phyloP scores from a whole-genome alignment of 2,888 invertebrate species.

The Drosophila picticornis region DNA sequence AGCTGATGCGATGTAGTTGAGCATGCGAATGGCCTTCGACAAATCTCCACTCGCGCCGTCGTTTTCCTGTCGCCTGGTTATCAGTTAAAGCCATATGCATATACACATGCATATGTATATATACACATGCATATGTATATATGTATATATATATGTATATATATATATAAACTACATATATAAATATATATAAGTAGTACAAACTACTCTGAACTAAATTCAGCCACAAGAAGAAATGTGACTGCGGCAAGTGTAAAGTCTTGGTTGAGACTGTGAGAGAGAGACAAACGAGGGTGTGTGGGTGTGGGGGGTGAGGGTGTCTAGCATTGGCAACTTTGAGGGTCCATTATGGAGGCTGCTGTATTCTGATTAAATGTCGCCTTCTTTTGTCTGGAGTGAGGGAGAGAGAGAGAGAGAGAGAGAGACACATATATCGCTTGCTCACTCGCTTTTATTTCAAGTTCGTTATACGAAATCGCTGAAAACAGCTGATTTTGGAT shows the following conservation, averaged over 20 bases:
- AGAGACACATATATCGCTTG: not conserved
- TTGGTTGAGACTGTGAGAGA: not conserved
- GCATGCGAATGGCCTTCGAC: constrained; percentile 49
- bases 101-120: constrained; percentile 3
- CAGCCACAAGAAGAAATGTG: constrained; percentile 29
- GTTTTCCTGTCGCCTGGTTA: constrained; percentile 52
- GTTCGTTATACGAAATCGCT: constrained; percentile 60
- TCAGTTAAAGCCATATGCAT: constrained; percentile 33
- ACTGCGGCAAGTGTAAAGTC: constrained; percentile 3
- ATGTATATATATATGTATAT: constrained; percentile 5
- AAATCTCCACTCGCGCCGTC: constrained; percentile 27
- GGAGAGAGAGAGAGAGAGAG: not conserved
- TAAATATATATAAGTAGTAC: constrained; percentile 23
- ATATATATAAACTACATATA: constrained; percentile 2
- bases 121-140: no score
- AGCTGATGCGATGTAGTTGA: constrained; percentile 27
- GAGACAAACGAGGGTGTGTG: not conserved
- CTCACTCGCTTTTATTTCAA: constrained; percentile 60
- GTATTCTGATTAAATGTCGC: constrained; percentile 44
- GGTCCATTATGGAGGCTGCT: constrained; percentile 38
- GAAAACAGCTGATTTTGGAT: constrained; percentile 65
- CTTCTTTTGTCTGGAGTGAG: constrained; percentile 32
- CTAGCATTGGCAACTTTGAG: constrained; percentile 9
- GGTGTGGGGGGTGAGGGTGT: not conserved
- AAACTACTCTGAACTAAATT: constrained; percentile 52